Percentiles rank a stretch among this genome's conserved stretches.
Conservation (phyloP, 2,113 vertebrate genomes). For the Triplophysa tibetana region DNA sequence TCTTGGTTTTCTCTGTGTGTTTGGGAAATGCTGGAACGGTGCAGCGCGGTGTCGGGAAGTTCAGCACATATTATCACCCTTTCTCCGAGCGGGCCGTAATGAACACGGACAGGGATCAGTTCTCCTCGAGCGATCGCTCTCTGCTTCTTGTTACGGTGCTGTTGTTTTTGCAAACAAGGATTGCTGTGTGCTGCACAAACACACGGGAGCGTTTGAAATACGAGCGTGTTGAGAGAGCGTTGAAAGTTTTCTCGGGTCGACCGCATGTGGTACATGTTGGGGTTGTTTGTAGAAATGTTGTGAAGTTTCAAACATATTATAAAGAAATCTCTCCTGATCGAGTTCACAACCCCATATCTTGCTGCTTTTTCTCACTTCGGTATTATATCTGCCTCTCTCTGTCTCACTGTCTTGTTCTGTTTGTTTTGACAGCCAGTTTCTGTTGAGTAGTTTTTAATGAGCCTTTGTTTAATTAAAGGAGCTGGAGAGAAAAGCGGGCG, state of each 20-base stretch:
- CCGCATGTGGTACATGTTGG: conserved; percentile 2
- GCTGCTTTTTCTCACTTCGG: conserved; percentile 1
- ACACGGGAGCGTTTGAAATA: conserved; percentile 26
- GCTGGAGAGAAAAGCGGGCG: conserved; percentile 54
- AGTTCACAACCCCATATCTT: conserved; percentile 1
- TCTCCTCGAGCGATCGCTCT: conserved; percentile 17
- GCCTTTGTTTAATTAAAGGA: conserved; percentile 76
- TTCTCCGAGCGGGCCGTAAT: conserved; percentile 23
- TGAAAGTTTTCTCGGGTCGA: not conserved
- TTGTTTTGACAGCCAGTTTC: conserved; percentile 77
- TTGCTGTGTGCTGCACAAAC: conserved; percentile 25
- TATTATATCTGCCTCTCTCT: not conserved
- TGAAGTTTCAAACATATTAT: conserved; percentile 21
- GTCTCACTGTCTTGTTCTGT: conserved; percentile 49
- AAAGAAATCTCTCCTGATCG: not conserved
- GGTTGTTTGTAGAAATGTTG: conserved; percentile 15
- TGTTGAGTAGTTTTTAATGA: conserved; percentile 79
- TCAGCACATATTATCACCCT: conserved; percentile 17
- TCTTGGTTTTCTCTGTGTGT: conserved; percentile 23
- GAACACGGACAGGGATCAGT: conserved; percentile 36
- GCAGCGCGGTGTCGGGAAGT: conserved; percentile 16
- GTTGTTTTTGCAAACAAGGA: conserved; percentile 28
- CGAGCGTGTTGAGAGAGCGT: not conserved
- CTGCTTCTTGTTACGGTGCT: conserved; percentile 40
- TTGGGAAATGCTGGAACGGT: conserved; percentile 27